These are phyloP conservation scores for Euplexia lucipara DNA, from an alignment of 2,888 invertebrate species.

Conservation along the genomic window DNA sequence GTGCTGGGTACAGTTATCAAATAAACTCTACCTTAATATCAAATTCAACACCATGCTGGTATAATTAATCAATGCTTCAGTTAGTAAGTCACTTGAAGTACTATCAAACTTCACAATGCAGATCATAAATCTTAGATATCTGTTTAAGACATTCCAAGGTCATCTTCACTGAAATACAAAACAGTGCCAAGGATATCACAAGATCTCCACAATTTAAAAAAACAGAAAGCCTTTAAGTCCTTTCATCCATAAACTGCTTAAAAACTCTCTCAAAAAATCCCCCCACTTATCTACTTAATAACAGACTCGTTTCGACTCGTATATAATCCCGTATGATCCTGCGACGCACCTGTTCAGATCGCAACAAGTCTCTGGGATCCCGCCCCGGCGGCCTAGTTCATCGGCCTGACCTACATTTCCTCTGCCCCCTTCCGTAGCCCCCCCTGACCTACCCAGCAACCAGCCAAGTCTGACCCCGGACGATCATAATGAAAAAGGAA, in stretches of 20 bases:
- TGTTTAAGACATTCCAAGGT: slow-evolving; percentile 50
- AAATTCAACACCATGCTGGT: neutral
- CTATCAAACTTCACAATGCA: slow-evolving; percentile 21
- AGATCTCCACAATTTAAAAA: slow-evolving; percentile 25
- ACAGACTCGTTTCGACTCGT: slow-evolving; percentile 54
- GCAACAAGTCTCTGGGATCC: slow-evolving; percentile 65
- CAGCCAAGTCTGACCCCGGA: slow-evolving; percentile 52
- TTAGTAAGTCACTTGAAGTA: slow-evolving; percentile 26
- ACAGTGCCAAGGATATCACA: neutral
- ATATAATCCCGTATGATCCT: slow-evolving; percentile 67
- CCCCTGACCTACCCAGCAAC: slow-evolving; percentile 58
- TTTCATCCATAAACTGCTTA: slow-evolving; percentile 45
- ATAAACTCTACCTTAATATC: neutral
- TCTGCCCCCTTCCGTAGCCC: slow-evolving; percentile 43
- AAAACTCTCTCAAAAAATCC: slow-evolving; percentile 57
- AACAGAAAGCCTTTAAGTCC: slow-evolving; percentile 17
- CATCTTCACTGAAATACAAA: slow-evolving; percentile 16
- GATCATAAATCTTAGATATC: slow-evolving; percentile 47
- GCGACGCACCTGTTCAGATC: slow-evolving; percentile 64
- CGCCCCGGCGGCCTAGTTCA: slow-evolving; percentile 74
- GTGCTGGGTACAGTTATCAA: neutral
- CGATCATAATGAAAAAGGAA: slow-evolving; percentile 66
- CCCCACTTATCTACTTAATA: slow-evolving; percentile 64
- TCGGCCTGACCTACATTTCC: slow-evolving; percentile 75
- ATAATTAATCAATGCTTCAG: slow-evolving; percentile 49